Conservation (phyloP, 2,113 vertebrate species). For the Columbina picui region DNA sequence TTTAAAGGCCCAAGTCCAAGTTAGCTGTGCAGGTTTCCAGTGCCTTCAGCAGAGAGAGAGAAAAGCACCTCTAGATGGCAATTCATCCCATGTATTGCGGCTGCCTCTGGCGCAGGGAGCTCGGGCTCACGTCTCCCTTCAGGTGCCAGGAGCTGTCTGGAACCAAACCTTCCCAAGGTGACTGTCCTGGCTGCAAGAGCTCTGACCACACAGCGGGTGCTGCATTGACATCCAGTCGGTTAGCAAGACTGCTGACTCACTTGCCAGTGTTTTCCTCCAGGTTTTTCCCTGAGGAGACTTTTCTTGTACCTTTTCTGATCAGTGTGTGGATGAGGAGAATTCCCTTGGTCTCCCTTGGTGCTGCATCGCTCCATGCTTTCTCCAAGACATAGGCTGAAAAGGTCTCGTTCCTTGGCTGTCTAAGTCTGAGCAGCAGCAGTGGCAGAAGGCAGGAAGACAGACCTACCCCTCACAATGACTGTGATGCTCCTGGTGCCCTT, state of each 20-base stretch:
- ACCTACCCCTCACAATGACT: not conserved
- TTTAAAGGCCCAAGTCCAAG: not conserved
- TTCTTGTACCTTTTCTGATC: not conserved
- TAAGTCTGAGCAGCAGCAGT: not conserved
- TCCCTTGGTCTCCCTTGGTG: not conserved
- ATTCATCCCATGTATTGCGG: not conserved
- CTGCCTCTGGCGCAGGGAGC: not conserved
- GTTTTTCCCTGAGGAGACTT: not conserved
- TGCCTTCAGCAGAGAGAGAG: not conserved
- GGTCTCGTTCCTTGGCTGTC: not conserved
- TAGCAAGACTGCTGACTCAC: not conserved
- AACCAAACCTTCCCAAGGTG: not conserved
- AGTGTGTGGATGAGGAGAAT: not conserved
- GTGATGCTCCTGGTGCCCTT: not conserved
- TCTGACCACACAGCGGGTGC: not conserved
- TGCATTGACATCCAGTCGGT: not conserved
- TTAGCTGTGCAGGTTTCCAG: not conserved
- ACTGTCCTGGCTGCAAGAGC: not conserved
- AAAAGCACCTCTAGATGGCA: slow-evolving; percentile 46
- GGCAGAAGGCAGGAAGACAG: not conserved
- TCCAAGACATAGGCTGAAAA: accelerated
- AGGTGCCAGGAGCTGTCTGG: not conserved
- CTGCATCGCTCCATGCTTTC: not conserved
- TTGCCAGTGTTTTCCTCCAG: not conserved
- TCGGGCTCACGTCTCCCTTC: not conserved